These are phyloP conservation scores for Pandemis cinnamomeana DNA, from an alignment of 2,888 invertebrate genomes.

Conservation along the genomic window DNA sequence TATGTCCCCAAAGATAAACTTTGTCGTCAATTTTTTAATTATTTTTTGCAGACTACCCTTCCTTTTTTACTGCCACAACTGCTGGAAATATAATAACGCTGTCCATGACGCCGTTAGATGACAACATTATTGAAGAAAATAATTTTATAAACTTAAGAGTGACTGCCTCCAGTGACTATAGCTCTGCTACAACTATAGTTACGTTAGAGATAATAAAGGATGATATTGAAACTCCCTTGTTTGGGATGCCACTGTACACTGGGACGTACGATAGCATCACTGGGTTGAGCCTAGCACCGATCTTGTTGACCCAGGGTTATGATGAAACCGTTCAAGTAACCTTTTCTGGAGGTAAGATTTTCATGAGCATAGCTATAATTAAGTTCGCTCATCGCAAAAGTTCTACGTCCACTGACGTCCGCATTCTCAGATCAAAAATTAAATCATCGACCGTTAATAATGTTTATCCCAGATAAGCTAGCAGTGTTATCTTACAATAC, in stretches of 20 bases:
- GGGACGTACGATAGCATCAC: conserved; percentile 57
- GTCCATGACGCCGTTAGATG: conserved; percentile 55
- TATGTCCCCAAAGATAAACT: conserved; percentile 7
- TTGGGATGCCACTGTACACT: conserved; percentile 59
- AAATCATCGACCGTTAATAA: background rate
- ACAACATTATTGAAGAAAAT: conserved; percentile 58
- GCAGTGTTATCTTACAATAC: background rate
- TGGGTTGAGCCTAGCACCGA: conserved; percentile 58
- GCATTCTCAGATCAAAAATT: background rate
- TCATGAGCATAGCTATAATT: background rate
- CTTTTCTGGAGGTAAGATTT: conserved; percentile 62
- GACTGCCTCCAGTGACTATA: conserved; percentile 54
- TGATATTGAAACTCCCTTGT: conserved; percentile 65
- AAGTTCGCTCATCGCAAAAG: background rate
- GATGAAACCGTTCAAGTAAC: conserved; percentile 59
- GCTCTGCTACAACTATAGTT: conserved; percentile 56
- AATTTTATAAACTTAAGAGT: conserved; percentile 61
- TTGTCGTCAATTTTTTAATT: conserved; percentile 17
- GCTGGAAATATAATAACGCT: conserved; percentile 57
- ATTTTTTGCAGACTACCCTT: conserved; percentile 56
- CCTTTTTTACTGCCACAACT: conserved; percentile 54
- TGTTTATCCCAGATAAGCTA: background rate
- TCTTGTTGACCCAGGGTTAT: conserved; percentile 63
- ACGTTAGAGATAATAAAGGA: conserved; percentile 68
- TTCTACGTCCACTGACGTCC: background rate